Evolutionary conservation across 2,797 vertebrate genomes (phyloP).

Genomic region (Ctenochaetus hawaiiensis): DNA sequence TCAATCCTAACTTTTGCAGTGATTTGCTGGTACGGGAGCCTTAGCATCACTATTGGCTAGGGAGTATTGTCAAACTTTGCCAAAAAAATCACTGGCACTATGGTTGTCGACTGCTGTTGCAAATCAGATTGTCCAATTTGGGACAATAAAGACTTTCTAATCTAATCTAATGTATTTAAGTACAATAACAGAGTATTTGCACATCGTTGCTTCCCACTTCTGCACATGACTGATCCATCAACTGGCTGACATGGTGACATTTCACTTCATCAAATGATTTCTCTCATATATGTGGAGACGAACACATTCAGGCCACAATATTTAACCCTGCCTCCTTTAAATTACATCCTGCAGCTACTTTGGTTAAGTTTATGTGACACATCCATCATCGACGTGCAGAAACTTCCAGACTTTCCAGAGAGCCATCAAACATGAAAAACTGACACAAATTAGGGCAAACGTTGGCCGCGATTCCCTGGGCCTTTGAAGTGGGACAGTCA

Average conservation of each 20-base stretch:
- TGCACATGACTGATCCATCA: background rate
- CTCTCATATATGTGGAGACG: background rate
- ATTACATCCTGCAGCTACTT: constrained; percentile 6
- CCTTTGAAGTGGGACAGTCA: background rate
- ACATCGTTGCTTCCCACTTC: too few relatives aligned
- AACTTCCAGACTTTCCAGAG: constrained; percentile 7
- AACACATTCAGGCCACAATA: background rate
- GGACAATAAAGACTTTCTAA: too few relatives aligned
- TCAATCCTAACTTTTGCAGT: too few relatives aligned
- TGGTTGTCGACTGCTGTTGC: too few relatives aligned
- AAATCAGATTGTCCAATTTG: too few relatives aligned
- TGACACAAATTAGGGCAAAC: constrained; percentile 1
- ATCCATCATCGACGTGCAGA: constrained; percentile 16
- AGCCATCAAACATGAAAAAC: constrained; percentile 4
- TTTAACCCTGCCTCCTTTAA: background rate
- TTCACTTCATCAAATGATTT: background rate
- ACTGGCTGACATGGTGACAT: background rate
- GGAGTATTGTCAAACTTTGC: too few relatives aligned
- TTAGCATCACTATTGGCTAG: too few relatives aligned
- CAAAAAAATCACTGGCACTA: too few relatives aligned
- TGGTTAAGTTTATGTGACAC: constrained; percentile 31
- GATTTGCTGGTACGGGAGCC: too few relatives aligned
- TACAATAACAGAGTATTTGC: too few relatives aligned
- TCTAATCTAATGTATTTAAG: too few relatives aligned
- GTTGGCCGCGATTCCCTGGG: background rate